Evolutionary conservation across 2,113 vertebrate genomes (phyloP).

Genomic region (Lepisosteus oculatus): DNA sequence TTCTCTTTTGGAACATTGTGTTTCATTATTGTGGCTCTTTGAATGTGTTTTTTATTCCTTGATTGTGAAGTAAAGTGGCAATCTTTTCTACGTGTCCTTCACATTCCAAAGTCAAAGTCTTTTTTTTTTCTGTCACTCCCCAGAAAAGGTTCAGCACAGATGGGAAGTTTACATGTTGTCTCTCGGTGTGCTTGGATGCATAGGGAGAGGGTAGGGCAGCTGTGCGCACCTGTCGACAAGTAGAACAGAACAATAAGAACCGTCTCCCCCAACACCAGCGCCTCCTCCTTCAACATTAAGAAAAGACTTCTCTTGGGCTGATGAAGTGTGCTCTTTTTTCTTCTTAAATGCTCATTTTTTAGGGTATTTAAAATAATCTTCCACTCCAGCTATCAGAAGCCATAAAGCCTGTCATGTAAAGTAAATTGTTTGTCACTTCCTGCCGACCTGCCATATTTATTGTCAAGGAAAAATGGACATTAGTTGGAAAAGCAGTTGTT

Average conservation of each 20-base stretch:
- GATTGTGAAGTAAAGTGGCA: background rate
- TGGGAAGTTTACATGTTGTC: slow-evolving; percentile 8
- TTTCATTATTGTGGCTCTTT: background rate
- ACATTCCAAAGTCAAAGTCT: slow-evolving; percentile 1
- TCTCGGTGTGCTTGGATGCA: background rate
- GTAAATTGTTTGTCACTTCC: slow-evolving; percentile 87
- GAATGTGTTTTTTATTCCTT: background rate
- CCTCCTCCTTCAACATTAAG: slow-evolving; percentile 43
- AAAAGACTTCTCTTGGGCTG: slow-evolving; percentile 37
- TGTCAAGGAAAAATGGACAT: slow-evolving; percentile 95
- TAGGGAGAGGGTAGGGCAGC: background rate
- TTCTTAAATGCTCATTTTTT: slow-evolving; percentile 85
- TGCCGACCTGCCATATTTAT: slow-evolving; percentile 89
- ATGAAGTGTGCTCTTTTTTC: slow-evolving; percentile 51
- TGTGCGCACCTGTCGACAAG: background rate
- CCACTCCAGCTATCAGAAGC: slow-evolving; percentile 88
- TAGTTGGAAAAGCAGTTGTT: slow-evolving; percentile 97
- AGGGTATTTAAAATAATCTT: slow-evolving; percentile 80
- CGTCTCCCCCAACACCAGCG: slow-evolving; percentile 22
- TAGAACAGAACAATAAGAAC: background rate
- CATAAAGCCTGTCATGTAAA: slow-evolving; percentile 83
- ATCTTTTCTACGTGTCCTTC: slow-evolving; percentile 6
- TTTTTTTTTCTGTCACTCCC: background rate
- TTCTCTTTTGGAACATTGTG: background rate
- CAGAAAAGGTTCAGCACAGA: slow-evolving; percentile 8